Conservation (phyloP, 2,888 invertebrate genomes). For the Tenthredo notha region DNA sequence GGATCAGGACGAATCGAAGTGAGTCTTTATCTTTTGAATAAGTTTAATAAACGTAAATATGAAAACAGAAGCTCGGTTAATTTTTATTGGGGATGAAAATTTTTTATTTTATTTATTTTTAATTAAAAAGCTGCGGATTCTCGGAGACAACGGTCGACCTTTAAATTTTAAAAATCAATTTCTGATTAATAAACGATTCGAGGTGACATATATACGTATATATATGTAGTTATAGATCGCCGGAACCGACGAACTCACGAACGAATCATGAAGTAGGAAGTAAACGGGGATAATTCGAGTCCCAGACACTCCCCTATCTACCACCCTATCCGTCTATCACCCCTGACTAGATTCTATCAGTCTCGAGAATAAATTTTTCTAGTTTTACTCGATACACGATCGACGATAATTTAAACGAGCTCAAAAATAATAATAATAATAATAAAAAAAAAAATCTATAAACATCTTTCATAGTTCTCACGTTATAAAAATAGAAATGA, state of each 20-base stretch:
- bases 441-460: not conserved
- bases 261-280: slow-evolving; percentile 30
- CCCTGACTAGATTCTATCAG: slow-evolving; percentile 8
- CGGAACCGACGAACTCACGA: slow-evolving; percentile 26
- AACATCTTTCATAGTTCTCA: not conserved
- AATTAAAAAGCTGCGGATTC: not conserved
- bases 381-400: not conserved
- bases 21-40: slow-evolving; percentile 59
- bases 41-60: not conserved
- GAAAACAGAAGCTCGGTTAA: not conserved
- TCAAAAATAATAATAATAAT: not conserved
- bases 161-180: not conserved
- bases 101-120: not conserved
- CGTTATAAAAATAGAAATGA: not conserved
- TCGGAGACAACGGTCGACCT: not conserved
- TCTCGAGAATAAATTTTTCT: slow-evolving; percentile 11
- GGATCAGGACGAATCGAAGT: slow-evolving; percentile 80
- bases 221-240: not conserved
- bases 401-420: not conserved
- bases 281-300: slow-evolving; percentile 46
- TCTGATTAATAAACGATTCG: not conserved
- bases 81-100: not conserved
- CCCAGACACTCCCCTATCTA: slow-evolving; percentile 38
- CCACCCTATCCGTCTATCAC: slow-evolving; percentile 16
- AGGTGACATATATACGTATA: not conserved